These are phyloP conservation scores for Antheraea mylitta DNA, from an alignment of 1,140 invertebrate genomes.

Conservation along the genomic window DNA sequence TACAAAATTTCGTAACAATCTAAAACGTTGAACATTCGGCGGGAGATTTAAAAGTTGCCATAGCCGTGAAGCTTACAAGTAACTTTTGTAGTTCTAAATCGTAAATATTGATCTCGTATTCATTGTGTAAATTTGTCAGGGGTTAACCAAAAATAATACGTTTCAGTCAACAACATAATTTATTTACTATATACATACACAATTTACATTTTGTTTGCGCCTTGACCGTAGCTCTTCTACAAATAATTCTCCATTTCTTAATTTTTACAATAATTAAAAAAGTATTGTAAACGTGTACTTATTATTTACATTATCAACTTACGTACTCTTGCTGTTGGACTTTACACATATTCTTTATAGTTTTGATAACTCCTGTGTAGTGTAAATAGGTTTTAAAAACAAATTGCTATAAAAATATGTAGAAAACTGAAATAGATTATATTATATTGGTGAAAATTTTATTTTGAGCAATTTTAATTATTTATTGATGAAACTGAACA, in stretches of 20 bases:
- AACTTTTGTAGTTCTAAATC: too few relatives aligned
- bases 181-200: slow-evolving; percentile 59
- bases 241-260: slow-evolving; percentile 34
- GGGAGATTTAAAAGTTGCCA: not conserved
- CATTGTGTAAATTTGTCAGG: not conserved
- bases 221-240: slow-evolving; percentile 52
- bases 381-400: not conserved
- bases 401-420: not conserved
- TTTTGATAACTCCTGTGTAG: not conserved
- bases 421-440: not conserved
- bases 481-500: not conserved
- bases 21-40: not conserved
- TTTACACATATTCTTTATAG: not conserved
- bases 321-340: not conserved
- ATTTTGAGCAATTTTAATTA: not conserved
- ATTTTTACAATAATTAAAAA: slow-evolving; percentile 54
- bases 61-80: not conserved
- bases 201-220: slow-evolving; percentile 61
- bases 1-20: too few relatives aligned
- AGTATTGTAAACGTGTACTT: slow-evolving; percentile 20
- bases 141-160: slow-evolving; percentile 28
- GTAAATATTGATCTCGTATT: too few relatives aligned
- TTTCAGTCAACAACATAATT: slow-evolving; percentile 64
- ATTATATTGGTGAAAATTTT: not conserved
- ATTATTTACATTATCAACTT: slow-evolving; percentile 40